Evolutionary conservation across 2,797 vertebrate genomes (phyloP).

Genomic region (Vespertilio murinus): DNA sequence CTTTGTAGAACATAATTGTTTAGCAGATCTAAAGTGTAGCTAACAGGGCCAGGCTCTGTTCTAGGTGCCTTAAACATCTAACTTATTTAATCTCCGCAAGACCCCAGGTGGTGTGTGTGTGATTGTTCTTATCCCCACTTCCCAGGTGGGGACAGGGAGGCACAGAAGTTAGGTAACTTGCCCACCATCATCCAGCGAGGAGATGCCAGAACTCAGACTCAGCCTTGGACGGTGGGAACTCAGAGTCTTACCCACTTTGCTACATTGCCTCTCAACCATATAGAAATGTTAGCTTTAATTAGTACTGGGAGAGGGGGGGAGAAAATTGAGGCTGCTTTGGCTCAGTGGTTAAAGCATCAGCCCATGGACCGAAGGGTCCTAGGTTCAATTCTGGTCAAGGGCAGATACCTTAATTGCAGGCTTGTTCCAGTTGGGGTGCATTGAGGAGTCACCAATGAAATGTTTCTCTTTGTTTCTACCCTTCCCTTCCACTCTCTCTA

Average conservation of each 20-base stretch:
- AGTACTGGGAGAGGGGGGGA: neutral
- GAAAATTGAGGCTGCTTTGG: neutral
- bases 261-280: neutral
- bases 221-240: neutral
- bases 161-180: neutral
- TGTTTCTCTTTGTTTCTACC: too few relatives aligned
- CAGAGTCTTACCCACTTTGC: neutral
- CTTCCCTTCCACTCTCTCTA: too few relatives aligned
- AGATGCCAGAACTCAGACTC: neutral
- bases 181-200: neutral
- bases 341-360: too few relatives aligned
- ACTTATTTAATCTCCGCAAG: neutral
- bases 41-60: too few relatives aligned
- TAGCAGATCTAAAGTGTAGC: neutral
- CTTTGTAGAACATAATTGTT: neutral
- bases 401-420: too few relatives aligned
- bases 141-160: neutral
- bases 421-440: too few relatives aligned
- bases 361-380: too few relatives aligned
- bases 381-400: too few relatives aligned
- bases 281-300: neutral
- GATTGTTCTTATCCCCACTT: neutral
- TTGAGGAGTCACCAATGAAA: too few relatives aligned
- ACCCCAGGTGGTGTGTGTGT: neutral
- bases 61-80: neutral